phyloP scores from a whole-genome alignment of 2,113 vertebrate genomes.

The Cynocephalus volans region DNA sequence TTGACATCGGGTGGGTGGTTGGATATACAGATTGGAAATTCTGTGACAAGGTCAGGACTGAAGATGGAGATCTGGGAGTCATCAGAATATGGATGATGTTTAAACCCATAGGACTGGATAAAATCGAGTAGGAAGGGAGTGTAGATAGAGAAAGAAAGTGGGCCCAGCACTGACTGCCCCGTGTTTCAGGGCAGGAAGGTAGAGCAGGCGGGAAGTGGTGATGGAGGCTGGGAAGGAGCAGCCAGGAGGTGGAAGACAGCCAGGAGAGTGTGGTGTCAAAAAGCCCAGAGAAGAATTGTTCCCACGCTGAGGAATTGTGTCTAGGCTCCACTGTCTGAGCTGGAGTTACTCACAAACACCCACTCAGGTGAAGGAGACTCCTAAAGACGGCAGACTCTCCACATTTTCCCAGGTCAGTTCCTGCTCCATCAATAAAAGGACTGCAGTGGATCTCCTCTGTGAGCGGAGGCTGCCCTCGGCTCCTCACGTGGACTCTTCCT shows the following conservation, averaged over 20 bases:
- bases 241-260: not conserved
- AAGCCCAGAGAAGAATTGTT: not conserved
- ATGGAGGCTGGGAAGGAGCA: not conserved
- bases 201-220: not conserved
- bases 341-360: not conserved
- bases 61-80: not conserved
- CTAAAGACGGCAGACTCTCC: not conserved
- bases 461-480: not conserved
- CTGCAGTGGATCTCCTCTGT: not conserved
- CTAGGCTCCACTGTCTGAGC: not conserved
- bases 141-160: not conserved
- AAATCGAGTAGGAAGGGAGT: not conserved
- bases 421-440: not conserved
- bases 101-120: not conserved
- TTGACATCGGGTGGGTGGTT: not conserved
- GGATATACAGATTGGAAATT: not conserved
- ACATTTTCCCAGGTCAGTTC: not conserved
- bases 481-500: not conserved
- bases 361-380: not conserved
- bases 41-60: not conserved
- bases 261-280: not conserved
- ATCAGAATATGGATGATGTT: not conserved
- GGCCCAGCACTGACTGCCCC: not conserved
- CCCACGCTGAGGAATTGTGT: fast-evolving
- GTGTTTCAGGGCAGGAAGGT: not conserved